Evolutionary conservation across 2,888 invertebrate genomes (phyloP).

Genomic region (Leistus spinibarbis): DNA sequence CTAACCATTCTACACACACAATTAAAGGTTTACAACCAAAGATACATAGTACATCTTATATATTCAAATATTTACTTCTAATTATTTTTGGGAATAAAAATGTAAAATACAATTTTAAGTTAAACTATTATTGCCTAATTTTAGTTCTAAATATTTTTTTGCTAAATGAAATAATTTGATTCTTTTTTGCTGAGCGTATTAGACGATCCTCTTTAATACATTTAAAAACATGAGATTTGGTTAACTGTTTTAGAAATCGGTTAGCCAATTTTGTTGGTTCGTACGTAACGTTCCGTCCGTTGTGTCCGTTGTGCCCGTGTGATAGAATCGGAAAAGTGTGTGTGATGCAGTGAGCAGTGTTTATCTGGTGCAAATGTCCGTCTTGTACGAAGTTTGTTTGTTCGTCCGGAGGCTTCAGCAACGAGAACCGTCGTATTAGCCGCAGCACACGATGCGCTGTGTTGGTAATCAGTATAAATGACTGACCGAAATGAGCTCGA

Average conservation of each 20-base stretch:
- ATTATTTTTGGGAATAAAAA: too few relatives aligned
- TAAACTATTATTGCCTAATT: too few relatives aligned
- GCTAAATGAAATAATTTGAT: too few relatives aligned
- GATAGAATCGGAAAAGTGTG: conserved; percentile 12
- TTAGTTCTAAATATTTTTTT: too few relatives aligned
- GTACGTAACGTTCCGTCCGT: background rate
- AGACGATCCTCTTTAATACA: background rate
- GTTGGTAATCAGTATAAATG: conserved; percentile 27
- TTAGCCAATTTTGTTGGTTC: background rate
- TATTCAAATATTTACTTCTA: too few relatives aligned
- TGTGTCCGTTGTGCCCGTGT: background rate
- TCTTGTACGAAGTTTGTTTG: background rate
- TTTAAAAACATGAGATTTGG: background rate
- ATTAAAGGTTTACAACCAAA: too few relatives aligned
- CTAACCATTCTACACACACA: too few relatives aligned
- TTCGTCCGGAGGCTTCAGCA: too few relatives aligned
- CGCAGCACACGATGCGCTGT: background rate
- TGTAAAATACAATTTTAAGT: too few relatives aligned
- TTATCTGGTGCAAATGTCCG: conserved; percentile 26
- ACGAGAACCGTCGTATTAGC: conserved; percentile 12
- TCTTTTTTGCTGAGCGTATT: too few relatives aligned
- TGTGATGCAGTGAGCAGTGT: background rate
- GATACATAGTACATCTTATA: too few relatives aligned
- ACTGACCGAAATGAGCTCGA: conserved; percentile 16
- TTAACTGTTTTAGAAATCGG: background rate